Evolutionary conservation across 2,113 vertebrate genomes (phyloP).

Genomic region (Rousettus leschenaultii): DNA sequence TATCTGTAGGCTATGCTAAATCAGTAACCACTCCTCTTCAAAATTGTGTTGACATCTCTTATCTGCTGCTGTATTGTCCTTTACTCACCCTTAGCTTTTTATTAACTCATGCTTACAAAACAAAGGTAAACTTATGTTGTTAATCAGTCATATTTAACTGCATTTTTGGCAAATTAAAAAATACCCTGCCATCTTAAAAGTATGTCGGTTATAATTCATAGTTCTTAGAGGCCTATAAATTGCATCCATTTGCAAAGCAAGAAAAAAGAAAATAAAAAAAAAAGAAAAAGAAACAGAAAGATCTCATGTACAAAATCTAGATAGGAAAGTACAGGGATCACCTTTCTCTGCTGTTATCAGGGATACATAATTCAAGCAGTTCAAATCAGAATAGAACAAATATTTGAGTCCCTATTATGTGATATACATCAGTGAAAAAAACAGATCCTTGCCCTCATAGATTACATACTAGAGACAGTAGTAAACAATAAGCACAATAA

Average conservation of each 20-base stretch:
- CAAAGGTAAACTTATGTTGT: neutral
- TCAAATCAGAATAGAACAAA: neutral
- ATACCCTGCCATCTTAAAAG: neutral
- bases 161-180: slow-evolving; percentile 23
- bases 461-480: neutral
- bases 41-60: neutral
- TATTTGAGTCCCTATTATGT: neutral
- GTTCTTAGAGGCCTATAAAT: neutral
- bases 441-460: neutral
- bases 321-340: neutral
- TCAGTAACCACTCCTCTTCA: neutral
- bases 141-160: neutral
- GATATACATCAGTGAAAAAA: neutral
- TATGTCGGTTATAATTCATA: neutral
- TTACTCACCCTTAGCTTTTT: neutral
- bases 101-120: neutral
- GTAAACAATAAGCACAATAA: neutral
- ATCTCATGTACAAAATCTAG: neutral
- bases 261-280: neutral
- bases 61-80: neutral
- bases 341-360: neutral
- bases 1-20: neutral
- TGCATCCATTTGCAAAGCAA: neutral
- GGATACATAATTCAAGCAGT: neutral
- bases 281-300: neutral